A percentile compares a stretch with the other conserved stretches of the same genome.
Conservation (phyloP, 30 jellyfish, hydroid and myxozoan species). For the Aurelia coerulea region DNA sequence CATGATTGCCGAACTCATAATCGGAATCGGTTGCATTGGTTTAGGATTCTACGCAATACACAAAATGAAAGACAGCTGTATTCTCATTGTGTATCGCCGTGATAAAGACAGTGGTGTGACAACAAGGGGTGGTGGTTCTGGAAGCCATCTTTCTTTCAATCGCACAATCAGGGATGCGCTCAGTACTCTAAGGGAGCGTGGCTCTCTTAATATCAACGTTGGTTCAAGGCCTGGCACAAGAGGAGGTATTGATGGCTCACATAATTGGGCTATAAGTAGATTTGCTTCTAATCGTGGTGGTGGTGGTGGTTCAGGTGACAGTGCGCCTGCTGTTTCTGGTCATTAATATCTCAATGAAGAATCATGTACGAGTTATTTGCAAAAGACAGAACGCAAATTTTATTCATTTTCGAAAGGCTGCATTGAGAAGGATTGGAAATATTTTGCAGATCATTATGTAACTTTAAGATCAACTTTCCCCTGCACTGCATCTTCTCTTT, state of each 20-base stretch:
- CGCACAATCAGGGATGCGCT: constrained; percentile 73
- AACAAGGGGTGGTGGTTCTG: constrained; percentile 28
- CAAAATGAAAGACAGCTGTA: constrained; percentile 62
- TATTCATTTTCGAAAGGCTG: no score
- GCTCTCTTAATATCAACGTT: constrained; percentile 51
- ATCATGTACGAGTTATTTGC: no score
- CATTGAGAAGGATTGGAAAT: no score
- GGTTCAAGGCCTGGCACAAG: constrained; percentile 32
- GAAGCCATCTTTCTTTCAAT: constrained; percentile 39
- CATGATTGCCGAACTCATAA: constrained; percentile 30
- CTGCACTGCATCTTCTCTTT: no score
- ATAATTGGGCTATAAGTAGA: constrained; percentile 60
- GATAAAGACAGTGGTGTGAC: constrained; percentile 45
- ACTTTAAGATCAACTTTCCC: no score
- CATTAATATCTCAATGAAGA: no score
- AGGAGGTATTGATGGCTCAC: constrained; percentile 33
- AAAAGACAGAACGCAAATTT: no score
- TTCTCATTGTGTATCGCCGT: constrained; percentile 61
- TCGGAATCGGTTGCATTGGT: constrained; percentile 69
- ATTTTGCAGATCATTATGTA: no score
- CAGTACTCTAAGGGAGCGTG: constrained; percentile 67
- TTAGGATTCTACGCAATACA: constrained; percentile 75
- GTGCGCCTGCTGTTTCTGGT: no score
- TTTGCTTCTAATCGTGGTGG: background rate
- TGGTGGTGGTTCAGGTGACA: no score